Percentiles rank a stretch among this genome's conserved stretches.
phyloP scores from a whole-genome alignment of 2,797 vertebrate genomes.

The Pseudomugil gertrudae region DNA sequence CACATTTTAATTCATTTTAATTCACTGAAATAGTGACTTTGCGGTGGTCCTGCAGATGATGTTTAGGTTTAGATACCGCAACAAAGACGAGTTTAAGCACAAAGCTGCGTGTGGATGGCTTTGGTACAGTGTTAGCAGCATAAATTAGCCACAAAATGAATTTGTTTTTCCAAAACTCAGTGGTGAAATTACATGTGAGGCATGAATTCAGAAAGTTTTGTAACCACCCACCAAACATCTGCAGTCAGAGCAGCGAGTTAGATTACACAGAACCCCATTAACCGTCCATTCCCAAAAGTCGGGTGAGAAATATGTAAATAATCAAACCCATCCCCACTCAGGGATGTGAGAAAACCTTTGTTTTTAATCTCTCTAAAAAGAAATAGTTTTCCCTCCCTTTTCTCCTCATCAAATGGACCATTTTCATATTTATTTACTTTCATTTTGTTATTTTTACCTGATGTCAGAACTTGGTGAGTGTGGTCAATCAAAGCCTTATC shows the following conservation, averaged over 20 bases:
- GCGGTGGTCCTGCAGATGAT: conserved; percentile 15
- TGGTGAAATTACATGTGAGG: conserved; percentile 3
- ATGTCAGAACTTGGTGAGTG: conserved; percentile 11
- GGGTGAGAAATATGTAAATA: conserved; percentile 53
- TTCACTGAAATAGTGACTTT: conserved; percentile 21
- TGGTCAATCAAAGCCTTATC: not conserved
- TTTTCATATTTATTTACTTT: conserved; percentile 22
- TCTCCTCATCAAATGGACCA: conserved; percentile 19
- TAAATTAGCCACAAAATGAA: not conserved
- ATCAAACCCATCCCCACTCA: conserved; percentile 45
- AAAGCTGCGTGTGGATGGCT: conserved; percentile 1
- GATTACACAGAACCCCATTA: conserved; percentile 28
- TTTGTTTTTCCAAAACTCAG: not conserved
- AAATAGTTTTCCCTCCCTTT: conserved; percentile 1
- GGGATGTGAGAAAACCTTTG: conserved; percentile 28
- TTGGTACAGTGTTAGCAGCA: conserved; percentile 2
- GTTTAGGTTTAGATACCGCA: conserved; percentile 19
- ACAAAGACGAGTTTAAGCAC: conserved; percentile 3
- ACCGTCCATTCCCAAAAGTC: conserved; percentile 67
- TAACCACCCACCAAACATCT: conserved; percentile 13
- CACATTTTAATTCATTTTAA: conserved; percentile 33
- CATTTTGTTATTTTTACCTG: conserved; percentile 24
- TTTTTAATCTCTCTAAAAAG: conserved; percentile 19
- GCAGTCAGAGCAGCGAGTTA: conserved; percentile 22
- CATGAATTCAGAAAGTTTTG: not conserved